Conservation (phyloP, 2,888 invertebrate genomes). For the Drosophila setosimentum region DNA sequence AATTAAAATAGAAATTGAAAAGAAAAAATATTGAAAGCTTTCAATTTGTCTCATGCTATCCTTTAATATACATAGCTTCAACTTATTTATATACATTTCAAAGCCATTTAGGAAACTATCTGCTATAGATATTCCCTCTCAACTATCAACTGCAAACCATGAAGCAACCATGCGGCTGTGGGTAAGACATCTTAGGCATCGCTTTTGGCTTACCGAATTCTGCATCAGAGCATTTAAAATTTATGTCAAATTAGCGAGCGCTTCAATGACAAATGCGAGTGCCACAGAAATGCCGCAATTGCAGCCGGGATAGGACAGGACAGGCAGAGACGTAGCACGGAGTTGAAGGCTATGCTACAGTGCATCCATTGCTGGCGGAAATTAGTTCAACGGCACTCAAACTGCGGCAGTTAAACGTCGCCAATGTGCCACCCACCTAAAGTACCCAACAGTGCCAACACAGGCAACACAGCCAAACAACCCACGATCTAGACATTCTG, state of each 20-base stretch:
- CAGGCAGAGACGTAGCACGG: slow-evolving; percentile 4
- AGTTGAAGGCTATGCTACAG: slow-evolving; percentile 15
- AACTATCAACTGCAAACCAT: background rate
- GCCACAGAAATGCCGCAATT: slow-evolving; percentile 32
- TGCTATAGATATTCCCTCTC: background rate
- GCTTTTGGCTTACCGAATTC: slow-evolving; percentile 43
- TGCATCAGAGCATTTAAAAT: slow-evolving; percentile 61
- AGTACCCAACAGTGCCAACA: background rate
- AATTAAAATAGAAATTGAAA: background rate
- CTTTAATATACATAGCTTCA: slow-evolving; percentile 1
- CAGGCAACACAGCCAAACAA: slow-evolving; percentile 2
- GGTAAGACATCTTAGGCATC: slow-evolving; percentile 12
- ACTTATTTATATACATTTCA: slow-evolving; percentile 24
- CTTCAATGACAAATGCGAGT: slow-evolving; percentile 72
- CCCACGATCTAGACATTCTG: slow-evolving; percentile 44
- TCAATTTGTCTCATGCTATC: background rate
- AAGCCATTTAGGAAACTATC: slow-evolving; percentile 7
- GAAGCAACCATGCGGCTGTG: slow-evolving; percentile 7
- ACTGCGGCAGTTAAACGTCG: slow-evolving; percentile 72
- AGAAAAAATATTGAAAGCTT: background rate
- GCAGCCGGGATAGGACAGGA: slow-evolving; percentile 17
- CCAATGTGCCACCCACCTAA: slow-evolving; percentile 36
- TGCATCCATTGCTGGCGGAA: slow-evolving; percentile 60
- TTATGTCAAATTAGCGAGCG: slow-evolving; percentile 71
- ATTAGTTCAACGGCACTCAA: slow-evolving; percentile 75